Conservation (phyloP, 1,140 invertebrate species). For the Lepidostoma basale region DNA sequence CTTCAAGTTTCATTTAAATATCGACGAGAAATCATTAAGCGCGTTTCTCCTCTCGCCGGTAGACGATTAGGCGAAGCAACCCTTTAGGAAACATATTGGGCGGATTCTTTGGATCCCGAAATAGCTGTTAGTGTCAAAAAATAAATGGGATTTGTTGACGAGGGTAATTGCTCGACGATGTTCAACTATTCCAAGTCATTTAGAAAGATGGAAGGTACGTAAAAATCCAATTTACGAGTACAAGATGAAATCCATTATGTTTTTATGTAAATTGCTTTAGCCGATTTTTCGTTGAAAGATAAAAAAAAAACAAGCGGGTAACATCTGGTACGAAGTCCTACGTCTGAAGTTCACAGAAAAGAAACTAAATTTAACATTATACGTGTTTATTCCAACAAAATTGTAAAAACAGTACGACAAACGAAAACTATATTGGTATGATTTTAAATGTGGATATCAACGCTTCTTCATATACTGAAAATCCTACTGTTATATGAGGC, state of each 20-base stretch:
- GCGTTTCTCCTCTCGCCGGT: conserved; percentile 1
- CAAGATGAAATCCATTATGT: conserved; percentile 4
- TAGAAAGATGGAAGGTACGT: conserved; percentile 20
- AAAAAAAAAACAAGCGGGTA: too few species aligned
- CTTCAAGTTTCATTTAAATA: background rate
- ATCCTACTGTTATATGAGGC: too few species aligned
- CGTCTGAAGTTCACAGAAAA: too few species aligned
- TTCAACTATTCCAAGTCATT: conserved; percentile 28
- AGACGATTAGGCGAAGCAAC: conserved; percentile 15
- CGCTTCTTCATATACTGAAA: too few species aligned
- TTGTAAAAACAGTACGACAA: too few species aligned
- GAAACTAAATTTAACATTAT: too few species aligned
- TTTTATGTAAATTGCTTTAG: background rate
- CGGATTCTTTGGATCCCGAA: conserved; percentile 28
- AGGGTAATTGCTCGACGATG: conserved; percentile 29
- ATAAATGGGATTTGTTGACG: conserved; percentile 32
- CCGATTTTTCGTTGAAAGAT: background rate
- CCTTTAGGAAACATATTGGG: conserved; percentile 16
- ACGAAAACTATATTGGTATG: too few species aligned
- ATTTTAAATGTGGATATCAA: too few species aligned
- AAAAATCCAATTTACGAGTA: conserved; percentile 23
- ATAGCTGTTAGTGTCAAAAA: conserved; percentile 29
- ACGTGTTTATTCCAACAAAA: too few species aligned
- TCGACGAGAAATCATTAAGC: conserved; percentile 5
- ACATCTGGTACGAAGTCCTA: too few species aligned